These are phyloP conservation scores for Panthera uncia DNA, from an alignment of 2,113 vertebrate species.

Conservation along the genomic window DNA sequence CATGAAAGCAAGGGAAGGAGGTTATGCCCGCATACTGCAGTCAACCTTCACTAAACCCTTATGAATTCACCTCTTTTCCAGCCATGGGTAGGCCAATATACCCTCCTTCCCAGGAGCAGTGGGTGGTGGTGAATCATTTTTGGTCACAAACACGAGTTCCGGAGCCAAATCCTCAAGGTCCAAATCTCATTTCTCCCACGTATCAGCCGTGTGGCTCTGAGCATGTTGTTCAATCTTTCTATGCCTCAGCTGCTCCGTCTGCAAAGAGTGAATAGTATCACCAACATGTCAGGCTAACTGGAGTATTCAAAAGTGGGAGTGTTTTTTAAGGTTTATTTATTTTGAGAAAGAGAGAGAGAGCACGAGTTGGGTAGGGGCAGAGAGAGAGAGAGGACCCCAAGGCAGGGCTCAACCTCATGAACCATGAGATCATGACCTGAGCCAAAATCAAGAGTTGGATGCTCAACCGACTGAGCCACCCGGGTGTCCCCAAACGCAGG, in stretches of 20 bases:
- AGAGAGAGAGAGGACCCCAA: no score
- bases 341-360: no score
- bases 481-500: no score
- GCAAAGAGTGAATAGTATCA: neutral
- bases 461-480: no score
- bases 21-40: no score
- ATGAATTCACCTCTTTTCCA: neutral
- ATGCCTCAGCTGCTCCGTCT: neutral
- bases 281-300: neutral
- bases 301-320: neutral
- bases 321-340: no score
- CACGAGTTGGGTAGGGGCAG: no score
- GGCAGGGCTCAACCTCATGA: no score
- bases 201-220: neutral
- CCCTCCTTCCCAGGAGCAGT: neutral
- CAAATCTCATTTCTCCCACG: neutral
- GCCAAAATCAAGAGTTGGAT: no score
- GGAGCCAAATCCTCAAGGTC: no score
- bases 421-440: no score
- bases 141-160: neutral
- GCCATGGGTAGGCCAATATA: no score
- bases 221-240: neutral
- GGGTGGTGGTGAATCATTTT: neutral
- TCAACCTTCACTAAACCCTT: neutral
- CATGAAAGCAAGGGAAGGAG: neutral